Evolutionary conservation across 2,113 vertebrate genomes (phyloP).

Genomic region (Pachyramphus minor): DNA sequence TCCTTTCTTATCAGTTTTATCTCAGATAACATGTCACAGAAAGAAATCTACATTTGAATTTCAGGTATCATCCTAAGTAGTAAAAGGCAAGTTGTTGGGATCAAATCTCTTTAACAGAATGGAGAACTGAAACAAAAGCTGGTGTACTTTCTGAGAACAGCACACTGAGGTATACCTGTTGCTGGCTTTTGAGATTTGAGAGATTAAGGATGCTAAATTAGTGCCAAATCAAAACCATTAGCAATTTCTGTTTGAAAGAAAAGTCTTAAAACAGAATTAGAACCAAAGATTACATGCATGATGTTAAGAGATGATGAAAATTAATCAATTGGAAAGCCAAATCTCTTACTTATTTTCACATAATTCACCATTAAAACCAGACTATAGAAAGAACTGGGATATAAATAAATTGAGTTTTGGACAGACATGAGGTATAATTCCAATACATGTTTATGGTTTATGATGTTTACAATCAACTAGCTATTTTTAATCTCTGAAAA

Average conservation of each 20-base stretch:
- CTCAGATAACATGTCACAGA: background rate
- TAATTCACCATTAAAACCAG: background rate
- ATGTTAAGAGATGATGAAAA: background rate
- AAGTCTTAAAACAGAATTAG: background rate
- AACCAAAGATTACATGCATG: background rate
- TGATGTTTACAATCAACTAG: background rate
- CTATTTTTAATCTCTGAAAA: background rate
- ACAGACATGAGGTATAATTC: background rate
- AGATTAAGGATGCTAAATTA: background rate
- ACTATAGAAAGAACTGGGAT: background rate
- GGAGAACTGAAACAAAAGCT: background rate
- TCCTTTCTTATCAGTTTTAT: background rate
- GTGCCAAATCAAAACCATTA: background rate
- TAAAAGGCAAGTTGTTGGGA: background rate
- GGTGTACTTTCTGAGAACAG: background rate
- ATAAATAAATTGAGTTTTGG: background rate
- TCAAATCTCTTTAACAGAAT: background rate
- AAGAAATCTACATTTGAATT: background rate
- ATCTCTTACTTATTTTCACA: background rate
- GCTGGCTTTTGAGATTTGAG: background rate
- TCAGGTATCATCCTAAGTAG: background rate
- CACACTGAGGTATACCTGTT: background rate
- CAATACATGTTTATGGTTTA: too few species aligned
- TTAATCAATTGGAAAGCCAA: background rate
- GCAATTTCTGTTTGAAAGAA: background rate